Evolutionary conservation across 2,797 vertebrate genomes (phyloP), one percentile per base, ranked within the genome.

Genomic region (Rhabdomys pumilio): DNA sequence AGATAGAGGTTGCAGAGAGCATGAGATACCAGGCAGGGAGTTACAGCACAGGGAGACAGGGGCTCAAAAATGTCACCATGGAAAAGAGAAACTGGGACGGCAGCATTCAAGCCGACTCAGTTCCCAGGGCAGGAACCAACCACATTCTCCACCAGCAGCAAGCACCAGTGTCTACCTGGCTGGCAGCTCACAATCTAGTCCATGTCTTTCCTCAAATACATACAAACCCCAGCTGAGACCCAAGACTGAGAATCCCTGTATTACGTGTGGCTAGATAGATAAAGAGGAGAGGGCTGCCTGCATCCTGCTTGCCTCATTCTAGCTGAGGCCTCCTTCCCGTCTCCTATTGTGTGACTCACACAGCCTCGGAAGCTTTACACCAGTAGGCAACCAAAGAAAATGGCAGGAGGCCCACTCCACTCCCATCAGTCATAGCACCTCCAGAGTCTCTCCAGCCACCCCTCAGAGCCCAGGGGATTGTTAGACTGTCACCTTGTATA

Each of bases 211-310:
- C 61, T 41, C 50, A 59, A 14, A 34, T 22, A 12, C 38, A 44
- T 29, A 13, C 6, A 0, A 4, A 2, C 24, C 38, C 31, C 20
- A 24, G 44, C 38, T 0, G 47, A 92, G 63, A 50, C 50, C 47
- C 19, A 65, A 57, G 57, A 8, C 44, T 1, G 1, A 72, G 29
- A 2, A 22, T 34, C n/a, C 59, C 83, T 20, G 5, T 6, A 47
- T 22, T 38, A 61, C 57, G 7, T 0, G 1, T 4, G 24, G 38
- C 55, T 41, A 3, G 34, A 41, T 6, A 7, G 41, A 10, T 3
- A 41, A 22, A 1, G 75, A 34, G 93, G n/a, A 29, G 69, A 53
- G 44, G 44, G 50, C 44, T 2, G 9, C 76, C 72, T 11, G 50
- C 13, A 12, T 50, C 73, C 57, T 12, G 12, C 61, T 14, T 24